Conservation (phyloP, 2,113 vertebrate genomes). For the Anas platyrhynchos region DNA sequence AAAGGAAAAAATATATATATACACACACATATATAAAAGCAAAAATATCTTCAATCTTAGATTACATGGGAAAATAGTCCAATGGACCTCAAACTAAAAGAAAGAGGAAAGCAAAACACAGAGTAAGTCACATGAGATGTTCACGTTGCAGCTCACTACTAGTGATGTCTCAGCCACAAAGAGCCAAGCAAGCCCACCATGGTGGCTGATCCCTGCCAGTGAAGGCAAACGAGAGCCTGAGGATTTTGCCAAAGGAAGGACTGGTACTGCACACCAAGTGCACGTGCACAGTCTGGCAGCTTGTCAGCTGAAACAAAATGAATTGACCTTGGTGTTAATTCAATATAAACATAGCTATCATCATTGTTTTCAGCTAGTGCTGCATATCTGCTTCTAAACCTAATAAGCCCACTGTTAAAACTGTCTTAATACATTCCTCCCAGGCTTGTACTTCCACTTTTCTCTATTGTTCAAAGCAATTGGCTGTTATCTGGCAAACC, state of each 20-base stretch:
- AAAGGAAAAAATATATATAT: background rate
- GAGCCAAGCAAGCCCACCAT: background rate
- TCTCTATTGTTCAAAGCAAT: background rate
- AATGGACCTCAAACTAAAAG: background rate
- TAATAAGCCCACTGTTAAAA: background rate
- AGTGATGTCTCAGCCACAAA: background rate
- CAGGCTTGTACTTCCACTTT: background rate
- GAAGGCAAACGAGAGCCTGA: background rate
- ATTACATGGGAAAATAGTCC: background rate
- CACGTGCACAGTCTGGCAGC: background rate
- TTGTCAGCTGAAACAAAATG: background rate
- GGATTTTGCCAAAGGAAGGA: background rate
- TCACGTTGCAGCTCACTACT: background rate
- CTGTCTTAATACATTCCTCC: background rate
- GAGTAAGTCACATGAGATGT: background rate
- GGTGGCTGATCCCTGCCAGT: background rate
- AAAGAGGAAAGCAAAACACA: background rate
- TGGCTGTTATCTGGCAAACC: background rate
- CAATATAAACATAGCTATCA: background rate
- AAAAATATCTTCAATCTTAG: background rate
- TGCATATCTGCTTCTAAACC: background rate
- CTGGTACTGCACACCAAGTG: rapidly evolving
- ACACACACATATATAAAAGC: too few species aligned
- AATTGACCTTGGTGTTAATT: background rate
- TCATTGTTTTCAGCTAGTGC: background rate